A percentile compares a stretch with the other conserved stretches of the same genome.
These are phyloP conservation scores for Peromyscus attwateri DNA, from an alignment of 2,797 vertebrate species.

Conservation along the genomic window DNA sequence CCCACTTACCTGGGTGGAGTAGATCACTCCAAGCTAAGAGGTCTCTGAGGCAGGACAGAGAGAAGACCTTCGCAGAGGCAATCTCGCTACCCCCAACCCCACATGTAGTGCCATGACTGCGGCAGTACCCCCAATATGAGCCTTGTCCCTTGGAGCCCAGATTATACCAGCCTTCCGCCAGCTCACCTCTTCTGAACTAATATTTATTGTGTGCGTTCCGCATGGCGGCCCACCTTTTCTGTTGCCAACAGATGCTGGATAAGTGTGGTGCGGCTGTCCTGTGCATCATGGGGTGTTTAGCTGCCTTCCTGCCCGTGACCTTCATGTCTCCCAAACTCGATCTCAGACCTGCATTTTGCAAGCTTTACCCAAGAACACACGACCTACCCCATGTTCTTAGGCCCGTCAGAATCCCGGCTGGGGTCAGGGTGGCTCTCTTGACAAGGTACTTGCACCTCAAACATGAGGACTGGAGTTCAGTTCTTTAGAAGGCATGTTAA, in stretches of 20 bases:
- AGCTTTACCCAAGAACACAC: too few relatives aligned
- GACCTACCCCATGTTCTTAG: not conserved
- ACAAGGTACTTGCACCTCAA: not conserved
- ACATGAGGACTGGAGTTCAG: not conserved
- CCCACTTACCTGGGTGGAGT: fast-evolving
- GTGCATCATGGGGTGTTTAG: not conserved
- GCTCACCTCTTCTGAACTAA: not conserved
- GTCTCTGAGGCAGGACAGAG: not conserved
- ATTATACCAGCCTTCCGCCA: too few relatives aligned
- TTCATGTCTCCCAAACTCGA: not conserved
- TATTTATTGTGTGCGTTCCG: not conserved
- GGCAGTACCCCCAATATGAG: too few relatives aligned
- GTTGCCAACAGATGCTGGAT: not conserved
- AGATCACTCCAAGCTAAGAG: not conserved
- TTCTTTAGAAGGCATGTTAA: not conserved
- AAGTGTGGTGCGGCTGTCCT: not conserved
- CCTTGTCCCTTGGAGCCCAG: not conserved
- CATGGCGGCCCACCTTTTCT: not conserved
- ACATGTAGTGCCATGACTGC: fast-evolving
- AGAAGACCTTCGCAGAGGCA: not conserved
- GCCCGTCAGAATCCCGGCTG: not conserved
- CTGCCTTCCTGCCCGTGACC: not conserved
- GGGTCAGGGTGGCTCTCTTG: not conserved
- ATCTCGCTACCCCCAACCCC: not conserved
- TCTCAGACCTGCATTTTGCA: not conserved